Evolutionary conservation across 2,113 vertebrate genomes (phyloP).

Genomic region (Xiphophorus maculatus): DNA sequence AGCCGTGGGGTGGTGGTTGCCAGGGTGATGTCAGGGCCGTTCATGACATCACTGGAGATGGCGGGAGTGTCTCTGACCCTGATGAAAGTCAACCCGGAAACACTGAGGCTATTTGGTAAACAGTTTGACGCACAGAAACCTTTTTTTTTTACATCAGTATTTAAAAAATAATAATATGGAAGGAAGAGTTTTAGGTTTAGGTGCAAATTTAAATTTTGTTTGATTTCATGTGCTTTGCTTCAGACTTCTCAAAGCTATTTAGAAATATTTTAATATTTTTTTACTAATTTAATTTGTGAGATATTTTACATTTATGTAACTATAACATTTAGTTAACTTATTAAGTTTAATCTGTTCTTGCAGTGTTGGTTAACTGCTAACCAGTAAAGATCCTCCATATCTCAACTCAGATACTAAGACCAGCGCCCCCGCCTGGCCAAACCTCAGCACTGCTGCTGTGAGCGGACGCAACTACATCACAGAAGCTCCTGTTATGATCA

Average conservation of each 20-base stretch:
- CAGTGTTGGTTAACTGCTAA: background rate
- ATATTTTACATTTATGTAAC: background rate
- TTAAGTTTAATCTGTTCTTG: background rate
- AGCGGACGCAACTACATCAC: slow-evolving; percentile 70
- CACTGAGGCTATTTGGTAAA: slow-evolving; percentile 81
- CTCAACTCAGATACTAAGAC: slow-evolving; percentile 84
- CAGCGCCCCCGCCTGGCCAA: slow-evolving; percentile 87
- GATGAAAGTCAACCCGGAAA: slow-evolving; percentile 81
- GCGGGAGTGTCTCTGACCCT: slow-evolving; percentile 89
- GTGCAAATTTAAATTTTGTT: background rate
- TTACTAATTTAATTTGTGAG: background rate
- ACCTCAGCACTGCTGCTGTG: slow-evolving; percentile 57
- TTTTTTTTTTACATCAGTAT: background rate
- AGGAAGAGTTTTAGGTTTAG: background rate
- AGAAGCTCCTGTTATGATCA: slow-evolving; percentile 45
- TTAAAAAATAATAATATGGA: background rate
- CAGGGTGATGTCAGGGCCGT: slow-evolving; percentile 87
- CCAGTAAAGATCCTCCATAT: background rate
- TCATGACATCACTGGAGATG: slow-evolving; percentile 98
- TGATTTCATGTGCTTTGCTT: background rate
- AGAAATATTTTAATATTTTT: background rate
- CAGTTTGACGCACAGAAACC: background rate
- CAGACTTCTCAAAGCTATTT: background rate
- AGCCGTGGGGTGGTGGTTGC: slow-evolving; percentile 75
- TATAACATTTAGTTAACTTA: background rate